These are phyloP conservation scores for Corvus cornix DNA, from an alignment of 2,113 vertebrate genomes.

Conservation along the genomic window DNA sequence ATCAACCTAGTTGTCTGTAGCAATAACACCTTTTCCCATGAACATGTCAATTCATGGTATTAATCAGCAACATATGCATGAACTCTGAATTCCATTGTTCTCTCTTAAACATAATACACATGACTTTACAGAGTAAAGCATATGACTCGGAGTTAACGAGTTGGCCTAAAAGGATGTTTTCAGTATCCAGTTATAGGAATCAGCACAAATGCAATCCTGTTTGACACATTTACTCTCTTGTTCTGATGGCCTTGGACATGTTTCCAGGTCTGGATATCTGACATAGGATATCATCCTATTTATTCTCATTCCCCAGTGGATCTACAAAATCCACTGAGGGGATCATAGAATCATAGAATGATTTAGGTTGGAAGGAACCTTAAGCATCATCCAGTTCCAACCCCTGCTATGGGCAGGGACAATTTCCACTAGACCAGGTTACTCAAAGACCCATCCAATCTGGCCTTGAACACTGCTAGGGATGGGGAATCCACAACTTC, in stretches of 20 bases:
- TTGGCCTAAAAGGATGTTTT: background rate
- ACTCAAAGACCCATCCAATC: background rate
- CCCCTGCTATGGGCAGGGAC: background rate
- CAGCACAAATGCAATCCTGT: background rate
- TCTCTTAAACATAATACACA: background rate
- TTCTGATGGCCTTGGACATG: background rate
- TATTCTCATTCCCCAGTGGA: background rate
- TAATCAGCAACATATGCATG: background rate
- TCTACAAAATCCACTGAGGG: background rate
- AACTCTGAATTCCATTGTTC: background rate
- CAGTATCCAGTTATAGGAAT: background rate
- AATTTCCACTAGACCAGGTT: background rate
- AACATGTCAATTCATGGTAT: background rate
- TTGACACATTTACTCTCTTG: background rate
- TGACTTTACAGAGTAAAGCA: background rate
- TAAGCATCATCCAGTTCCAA: background rate
- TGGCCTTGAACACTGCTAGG: background rate
- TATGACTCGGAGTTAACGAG: background rate
- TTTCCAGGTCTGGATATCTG: background rate
- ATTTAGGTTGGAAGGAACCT: background rate
- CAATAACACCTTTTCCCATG: background rate
- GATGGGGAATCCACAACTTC: background rate
- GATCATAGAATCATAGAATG: background rate
- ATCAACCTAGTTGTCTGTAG: background rate
- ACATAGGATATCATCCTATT: background rate